phyloP scores from a whole-genome alignment of 2,888 invertebrate genomes.

The Epirrhoe alternata region DNA sequence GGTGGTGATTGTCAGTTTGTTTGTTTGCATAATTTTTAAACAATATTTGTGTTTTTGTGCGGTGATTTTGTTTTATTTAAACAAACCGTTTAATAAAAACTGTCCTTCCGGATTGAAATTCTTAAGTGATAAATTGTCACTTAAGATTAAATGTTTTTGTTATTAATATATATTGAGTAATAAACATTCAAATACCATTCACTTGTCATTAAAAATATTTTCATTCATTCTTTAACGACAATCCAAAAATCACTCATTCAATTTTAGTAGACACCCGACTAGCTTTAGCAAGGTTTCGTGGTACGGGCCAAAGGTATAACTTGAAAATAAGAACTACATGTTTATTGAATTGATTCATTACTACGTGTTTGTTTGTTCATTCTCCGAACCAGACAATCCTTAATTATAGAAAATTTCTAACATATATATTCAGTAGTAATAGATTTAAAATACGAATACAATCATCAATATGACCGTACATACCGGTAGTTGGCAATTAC shows the following conservation, averaged over 20 bases:
- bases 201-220: no score
- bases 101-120: slow-evolving; percentile 23
- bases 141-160: background rate
- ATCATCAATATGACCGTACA: background rate
- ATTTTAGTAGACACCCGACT: no score
- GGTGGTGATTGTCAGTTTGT: slow-evolving; percentile 25
- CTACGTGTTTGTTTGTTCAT: no score
- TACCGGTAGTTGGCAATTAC: background rate
- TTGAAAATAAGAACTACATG: no score
- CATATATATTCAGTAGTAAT: no score
- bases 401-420: no score
- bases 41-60: slow-evolving; percentile 33
- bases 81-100: slow-evolving; percentile 13
- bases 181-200: background rate
- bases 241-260: no score
- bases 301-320: no score
- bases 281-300: no score
- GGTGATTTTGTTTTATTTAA: slow-evolving; percentile 27
- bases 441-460: background rate
- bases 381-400: no score
- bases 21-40: slow-evolving; percentile 29
- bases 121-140: background rate
- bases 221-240: no score
- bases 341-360: no score
- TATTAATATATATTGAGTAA: background rate